Percentiles rank a stretch among this genome's conserved stretches.
phyloP scores from a whole-genome alignment of 37 sponge, comb jelly and placozoan species.

The Dysidea cf. avara region DNA sequence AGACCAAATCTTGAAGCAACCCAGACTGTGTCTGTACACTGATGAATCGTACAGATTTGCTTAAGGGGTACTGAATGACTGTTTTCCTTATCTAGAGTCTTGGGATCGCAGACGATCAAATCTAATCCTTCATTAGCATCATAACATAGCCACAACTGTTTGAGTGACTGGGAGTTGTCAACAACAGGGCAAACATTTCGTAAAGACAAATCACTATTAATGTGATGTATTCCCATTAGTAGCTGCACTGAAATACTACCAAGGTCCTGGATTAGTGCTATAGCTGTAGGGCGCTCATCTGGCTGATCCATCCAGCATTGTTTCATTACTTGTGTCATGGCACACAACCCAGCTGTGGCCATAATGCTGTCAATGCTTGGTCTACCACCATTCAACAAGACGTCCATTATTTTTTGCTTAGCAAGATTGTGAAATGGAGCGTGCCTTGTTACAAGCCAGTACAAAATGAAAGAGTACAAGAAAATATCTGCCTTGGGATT shows the following conservation, averaged over 20 bases:
- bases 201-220: too few relatives aligned
- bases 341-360: slow-evolving; percentile 32
- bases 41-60: slow-evolving; percentile 42
- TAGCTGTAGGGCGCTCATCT: slow-evolving; percentile 27
- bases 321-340: slow-evolving; percentile 66
- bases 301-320: slow-evolving; percentile 65
- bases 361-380: slow-evolving; percentile 50
- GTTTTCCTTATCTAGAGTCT: slow-evolving; percentile 34
- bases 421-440: slow-evolving; percentile 65
- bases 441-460: slow-evolving; percentile 69
- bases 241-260: too few relatives aligned
- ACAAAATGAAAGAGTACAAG: slow-evolving; percentile 77
- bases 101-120: slow-evolving; percentile 43
- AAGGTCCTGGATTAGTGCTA: too few relatives aligned
- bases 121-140: slow-evolving; percentile 52
- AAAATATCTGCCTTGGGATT: slow-evolving; percentile 75
- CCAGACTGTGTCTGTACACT: slow-evolving; percentile 60
- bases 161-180: too few relatives aligned
- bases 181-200: too few relatives aligned
- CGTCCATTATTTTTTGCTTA: slow-evolving; percentile 41
- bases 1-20: slow-evolving; percentile 55
- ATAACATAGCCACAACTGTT: slow-evolving; percentile 66
- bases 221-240: too few relatives aligned
- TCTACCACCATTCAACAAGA: slow-evolving; percentile 34
- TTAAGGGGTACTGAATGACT: slow-evolving; percentile 35